Base-by-base conservation (phyloP, 2,113 vertebrate genomes). In the Sturnus vulgaris region DNA sequence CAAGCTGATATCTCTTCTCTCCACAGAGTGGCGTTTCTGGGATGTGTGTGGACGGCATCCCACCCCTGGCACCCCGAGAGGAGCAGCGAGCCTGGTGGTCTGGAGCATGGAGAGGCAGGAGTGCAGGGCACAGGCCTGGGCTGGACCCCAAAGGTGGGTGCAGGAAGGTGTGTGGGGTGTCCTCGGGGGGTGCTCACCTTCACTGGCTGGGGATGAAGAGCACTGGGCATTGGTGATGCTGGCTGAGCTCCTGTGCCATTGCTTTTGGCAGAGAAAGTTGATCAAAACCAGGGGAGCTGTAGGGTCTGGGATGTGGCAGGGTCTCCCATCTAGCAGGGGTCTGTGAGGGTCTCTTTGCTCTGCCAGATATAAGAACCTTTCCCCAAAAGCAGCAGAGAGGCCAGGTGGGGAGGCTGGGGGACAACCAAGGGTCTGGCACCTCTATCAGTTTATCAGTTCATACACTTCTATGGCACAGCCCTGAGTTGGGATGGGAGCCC, bases 131-230 rank as follows among this genome's bases (percentile, higher is more conserved):
- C 82, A 50, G 68, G 28, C 47, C 77, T 2, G 0, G 30, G n/a
- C 18, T 2, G 12, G 90, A 40, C 17, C 63, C 47, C 82, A 83
- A 66, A 97, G 96, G 96, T 97, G 82, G n/a, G 96, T 96, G 82
- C 2, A 7, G 63, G 30, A 92, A 88, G 68, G 35, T 1, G 3
- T 1, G 3, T 15, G 71, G 47, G 57, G 37, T 11, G 6, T 71
- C 21, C 15, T 31, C 0, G 0, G 1, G 44, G 37, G 25, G 23
- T 42, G 63, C 24, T 42, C 2, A 0, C 23, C n/a, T 61, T 80
- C 46, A 20, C 25, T 1, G 1, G 35, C 20, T 1, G 2, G 56
- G 24, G n/a, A 44, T 37, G 33, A 59, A 55, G 49, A 76, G 47
- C 20, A 10, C 5, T 0, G 8, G 39, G 37, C 10, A 9, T 0